Conservation (phyloP, 2,113 vertebrate species). For the Calyptommatus sinebrachiatus region DNA sequence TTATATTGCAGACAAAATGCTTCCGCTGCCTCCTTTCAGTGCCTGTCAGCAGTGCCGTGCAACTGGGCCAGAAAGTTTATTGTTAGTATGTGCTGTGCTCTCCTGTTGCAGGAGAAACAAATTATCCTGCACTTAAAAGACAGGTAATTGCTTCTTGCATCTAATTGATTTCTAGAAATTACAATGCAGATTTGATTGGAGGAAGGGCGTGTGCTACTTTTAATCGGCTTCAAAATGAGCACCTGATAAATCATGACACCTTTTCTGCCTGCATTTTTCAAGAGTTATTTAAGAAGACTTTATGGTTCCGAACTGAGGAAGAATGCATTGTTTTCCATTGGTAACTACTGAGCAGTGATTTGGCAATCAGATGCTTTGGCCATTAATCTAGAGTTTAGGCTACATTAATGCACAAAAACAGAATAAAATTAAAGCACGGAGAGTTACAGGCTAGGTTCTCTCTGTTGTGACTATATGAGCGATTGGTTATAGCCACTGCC, state of each 20-base stretch:
- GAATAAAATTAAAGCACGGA: no score
- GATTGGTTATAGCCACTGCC: no score
- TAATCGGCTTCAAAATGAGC: constrained; percentile 47
- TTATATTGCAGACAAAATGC: neutral
- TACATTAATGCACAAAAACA: no score
- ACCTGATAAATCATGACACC: constrained; percentile 45
- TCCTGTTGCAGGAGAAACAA: constrained; percentile 61
- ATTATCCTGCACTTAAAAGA: constrained; percentile 69
- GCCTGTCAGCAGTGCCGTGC: neutral
- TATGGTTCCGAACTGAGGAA: constrained; percentile 43
- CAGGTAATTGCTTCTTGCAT: constrained; percentile 68
- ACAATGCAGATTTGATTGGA: constrained; percentile 68
- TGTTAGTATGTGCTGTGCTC: constrained; percentile 40
- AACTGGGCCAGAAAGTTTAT: constrained; percentile 40
- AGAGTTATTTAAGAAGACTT: constrained; percentile 60
- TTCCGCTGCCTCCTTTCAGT: constrained; percentile 5
- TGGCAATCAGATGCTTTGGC: constrained; percentile 47
- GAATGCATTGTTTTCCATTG: constrained; percentile 49
- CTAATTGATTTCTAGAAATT: constrained; percentile 71
- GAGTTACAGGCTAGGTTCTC: no score
- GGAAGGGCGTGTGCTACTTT: constrained; percentile 61
- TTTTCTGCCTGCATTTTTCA: constrained; percentile 42
- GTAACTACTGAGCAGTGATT: constrained; percentile 48
- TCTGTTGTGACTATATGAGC: no score
- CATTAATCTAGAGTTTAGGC: constrained; percentile 37